Percentiles rank a stretch among this genome's conserved stretches.
Evolutionary conservation across 1,140 invertebrate species (phyloP).

Genomic region (Steinernema khuongi): DNA sequence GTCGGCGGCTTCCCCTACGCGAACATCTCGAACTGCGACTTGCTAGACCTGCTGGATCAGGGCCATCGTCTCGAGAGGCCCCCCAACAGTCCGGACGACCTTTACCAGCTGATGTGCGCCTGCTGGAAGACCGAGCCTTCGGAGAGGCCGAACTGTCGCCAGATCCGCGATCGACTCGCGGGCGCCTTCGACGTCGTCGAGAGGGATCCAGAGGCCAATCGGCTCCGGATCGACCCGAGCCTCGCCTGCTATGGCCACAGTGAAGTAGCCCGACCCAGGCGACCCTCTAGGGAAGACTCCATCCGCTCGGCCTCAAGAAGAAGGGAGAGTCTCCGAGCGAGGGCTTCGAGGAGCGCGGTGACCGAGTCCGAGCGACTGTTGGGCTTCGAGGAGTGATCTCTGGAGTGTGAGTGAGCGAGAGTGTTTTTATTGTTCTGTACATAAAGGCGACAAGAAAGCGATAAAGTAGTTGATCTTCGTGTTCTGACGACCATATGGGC

Average conservation of each 20-base stretch:
- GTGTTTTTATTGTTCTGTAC: slow-evolving; percentile 2
- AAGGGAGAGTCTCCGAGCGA: background rate
- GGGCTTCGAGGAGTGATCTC: background rate
- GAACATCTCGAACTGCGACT: background rate
- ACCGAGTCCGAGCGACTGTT: background rate
- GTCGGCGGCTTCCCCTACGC: background rate
- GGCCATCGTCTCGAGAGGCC: background rate
- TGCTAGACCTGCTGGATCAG: background rate
- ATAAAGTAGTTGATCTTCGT: background rate
- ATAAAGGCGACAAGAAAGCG: background rate
- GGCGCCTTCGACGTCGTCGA: background rate
- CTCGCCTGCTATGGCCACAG: background rate
- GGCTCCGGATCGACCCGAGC: background rate
- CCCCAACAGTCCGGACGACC: background rate
- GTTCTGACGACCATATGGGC: background rate
- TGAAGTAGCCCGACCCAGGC: background rate
- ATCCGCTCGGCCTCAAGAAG: background rate
- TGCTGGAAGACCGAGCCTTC: slow-evolving; percentile 8
- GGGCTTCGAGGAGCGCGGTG: background rate
- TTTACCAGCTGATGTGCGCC: background rate
- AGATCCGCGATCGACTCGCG: background rate
- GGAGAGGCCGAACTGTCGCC: background rate
- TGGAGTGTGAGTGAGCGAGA: background rate
- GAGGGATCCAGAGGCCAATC: background rate
- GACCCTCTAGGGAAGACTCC: background rate